These are phyloP conservation scores for Petaurus breviceps DNA, from an alignment of 2,113 vertebrate genomes.

Conservation along the genomic window DNA sequence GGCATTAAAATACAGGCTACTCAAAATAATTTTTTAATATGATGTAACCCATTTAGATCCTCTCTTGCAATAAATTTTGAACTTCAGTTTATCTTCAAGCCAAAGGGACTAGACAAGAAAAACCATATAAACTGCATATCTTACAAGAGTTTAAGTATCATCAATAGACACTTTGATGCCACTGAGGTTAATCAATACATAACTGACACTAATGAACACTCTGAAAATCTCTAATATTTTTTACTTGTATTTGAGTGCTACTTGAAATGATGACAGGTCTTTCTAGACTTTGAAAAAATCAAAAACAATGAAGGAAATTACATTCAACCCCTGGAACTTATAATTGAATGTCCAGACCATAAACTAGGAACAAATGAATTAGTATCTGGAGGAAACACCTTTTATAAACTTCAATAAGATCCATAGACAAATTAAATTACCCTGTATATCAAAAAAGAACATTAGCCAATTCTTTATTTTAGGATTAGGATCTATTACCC, in stretches of 20 bases:
- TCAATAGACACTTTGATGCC: slow-evolving; percentile 64
- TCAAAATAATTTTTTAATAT: neutral
- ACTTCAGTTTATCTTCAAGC: slow-evolving; percentile 14
- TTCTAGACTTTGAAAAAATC: slow-evolving; percentile 69
- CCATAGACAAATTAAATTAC: neutral
- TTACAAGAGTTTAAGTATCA: slow-evolving; percentile 5
- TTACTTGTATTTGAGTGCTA: slow-evolving; percentile 55
- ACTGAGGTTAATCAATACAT: slow-evolving; percentile 67
- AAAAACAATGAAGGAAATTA: slow-evolving; percentile 57
- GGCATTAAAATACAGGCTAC: neutral
- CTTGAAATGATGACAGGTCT: slow-evolving; percentile 63
- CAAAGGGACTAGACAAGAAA: slow-evolving; percentile 23
- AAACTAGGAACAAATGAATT: neutral
- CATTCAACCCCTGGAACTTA: slow-evolving; percentile 8
- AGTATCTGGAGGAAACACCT: rapidly evolving
- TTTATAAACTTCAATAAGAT: rapidly evolving
- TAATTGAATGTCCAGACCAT: rapidly evolving
- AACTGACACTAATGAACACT: slow-evolving; percentile 69
- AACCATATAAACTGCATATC: slow-evolving; percentile 10
- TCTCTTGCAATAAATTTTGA: slow-evolving; percentile 52
- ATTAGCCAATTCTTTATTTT: neutral
- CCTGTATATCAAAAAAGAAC: rapidly evolving
- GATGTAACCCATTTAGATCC: slow-evolving; percentile 14
- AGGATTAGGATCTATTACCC: neutral
- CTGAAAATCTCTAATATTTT: slow-evolving; percentile 73